phyloP scores from a whole-genome alignment of 2,888 invertebrate species.

The Dorcus parallelipipedus region DNA sequence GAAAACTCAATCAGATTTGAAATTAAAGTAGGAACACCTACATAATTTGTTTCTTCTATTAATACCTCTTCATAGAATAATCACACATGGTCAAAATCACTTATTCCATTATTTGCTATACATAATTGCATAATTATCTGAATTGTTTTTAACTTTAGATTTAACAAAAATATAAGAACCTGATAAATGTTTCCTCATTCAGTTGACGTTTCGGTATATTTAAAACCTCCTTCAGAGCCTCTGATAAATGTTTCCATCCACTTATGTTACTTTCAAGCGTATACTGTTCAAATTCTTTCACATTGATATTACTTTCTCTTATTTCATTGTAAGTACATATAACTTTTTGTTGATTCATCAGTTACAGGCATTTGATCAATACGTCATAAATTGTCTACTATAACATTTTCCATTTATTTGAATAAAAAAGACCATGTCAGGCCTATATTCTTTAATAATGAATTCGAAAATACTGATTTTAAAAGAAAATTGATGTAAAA shows the following conservation, averaged over 20 bases:
- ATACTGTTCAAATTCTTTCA: conserved; percentile 10
- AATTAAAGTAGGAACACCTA: conserved; percentile 4
- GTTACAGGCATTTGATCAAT: neutral
- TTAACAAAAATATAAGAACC: conserved; percentile 3
- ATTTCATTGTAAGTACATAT: conserved; percentile 13
- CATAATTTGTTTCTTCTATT: conserved; percentile 14
- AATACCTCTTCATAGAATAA: conserved; percentile 12
- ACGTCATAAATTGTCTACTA: too few species aligned
- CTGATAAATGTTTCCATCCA: too few species aligned
- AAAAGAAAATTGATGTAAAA: too few species aligned
- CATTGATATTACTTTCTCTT: conserved; percentile 11
- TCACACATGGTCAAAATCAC: conserved; percentile 14
- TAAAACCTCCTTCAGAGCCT: too few species aligned
- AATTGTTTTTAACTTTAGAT: conserved; percentile 6
- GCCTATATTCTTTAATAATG: too few species aligned
- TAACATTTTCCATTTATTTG: too few species aligned
- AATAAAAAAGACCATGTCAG: too few species aligned
- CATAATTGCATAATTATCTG: conserved; percentile 14
- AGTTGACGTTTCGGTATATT: too few species aligned
- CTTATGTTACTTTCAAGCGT: neutral
- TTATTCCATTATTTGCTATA: conserved; percentile 17
- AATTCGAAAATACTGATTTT: too few species aligned
- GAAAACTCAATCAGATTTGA: conserved; percentile 10
- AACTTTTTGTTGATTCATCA: conserved; percentile 13
- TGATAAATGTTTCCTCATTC: conserved; percentile 12